A percentile compares a stretch with the other conserved stretches of the same genome.
Evolutionary conservation across 1,140 invertebrate genomes (phyloP).

Genomic region (Parasteatoda tepidariorum): DNA sequence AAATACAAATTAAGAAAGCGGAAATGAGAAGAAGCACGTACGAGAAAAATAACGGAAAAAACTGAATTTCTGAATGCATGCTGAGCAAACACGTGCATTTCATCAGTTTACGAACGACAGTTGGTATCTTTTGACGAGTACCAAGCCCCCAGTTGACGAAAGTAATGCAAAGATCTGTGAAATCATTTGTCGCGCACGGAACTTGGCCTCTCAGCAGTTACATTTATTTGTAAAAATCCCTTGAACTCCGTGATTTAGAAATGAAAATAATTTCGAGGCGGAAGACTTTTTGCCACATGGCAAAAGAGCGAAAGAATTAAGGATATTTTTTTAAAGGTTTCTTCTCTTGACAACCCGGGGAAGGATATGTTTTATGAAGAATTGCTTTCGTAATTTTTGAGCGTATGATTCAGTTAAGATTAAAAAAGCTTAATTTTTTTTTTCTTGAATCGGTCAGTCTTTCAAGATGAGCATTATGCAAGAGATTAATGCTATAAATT

Average conservation of each 20-base stretch:
- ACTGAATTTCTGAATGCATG: slow-evolving; percentile 38
- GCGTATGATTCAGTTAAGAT: no score
- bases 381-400: no score
- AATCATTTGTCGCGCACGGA: slow-evolving; percentile 47
- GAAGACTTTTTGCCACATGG: neutral
- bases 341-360: no score
- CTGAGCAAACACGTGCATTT: slow-evolving; percentile 56
- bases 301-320: no score
- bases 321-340: no score
- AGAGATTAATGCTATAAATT: no score
- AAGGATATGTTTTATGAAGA: no score
- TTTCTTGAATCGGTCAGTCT: no score
- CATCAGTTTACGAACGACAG: slow-evolving; percentile 55
- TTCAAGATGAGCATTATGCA: no score
- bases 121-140: slow-evolving; percentile 38
- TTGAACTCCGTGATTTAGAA: slow-evolving; percentile 10
- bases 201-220: slow-evolving; percentile 11
- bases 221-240: slow-evolving; percentile 30
- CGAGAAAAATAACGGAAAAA: slow-evolving; percentile 17
- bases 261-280: slow-evolving; percentile 15
- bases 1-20: no score
- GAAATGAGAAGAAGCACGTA: neutral
- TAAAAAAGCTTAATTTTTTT: no score
- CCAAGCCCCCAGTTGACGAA: slow-evolving; percentile 2
- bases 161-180: slow-evolving; percentile 28